These are phyloP conservation scores for Chaitophorus viminalis DNA, from an alignment of 2,888 invertebrate genomes.

Conservation along the genomic window DNA sequence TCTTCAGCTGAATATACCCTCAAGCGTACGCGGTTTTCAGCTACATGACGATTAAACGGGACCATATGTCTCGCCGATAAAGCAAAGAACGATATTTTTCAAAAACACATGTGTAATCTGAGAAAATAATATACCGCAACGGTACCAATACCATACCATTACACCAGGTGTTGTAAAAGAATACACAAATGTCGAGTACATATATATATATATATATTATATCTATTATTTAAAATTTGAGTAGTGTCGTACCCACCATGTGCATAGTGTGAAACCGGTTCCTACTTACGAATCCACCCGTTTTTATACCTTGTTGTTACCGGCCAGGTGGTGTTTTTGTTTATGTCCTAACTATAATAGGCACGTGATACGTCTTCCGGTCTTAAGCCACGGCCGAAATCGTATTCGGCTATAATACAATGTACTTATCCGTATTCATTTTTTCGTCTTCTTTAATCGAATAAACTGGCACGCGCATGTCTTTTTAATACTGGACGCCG, in stretches of 20 bases:
- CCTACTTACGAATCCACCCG: constrained; percentile 23
- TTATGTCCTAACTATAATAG: neutral
- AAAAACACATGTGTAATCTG: constrained; percentile 29
- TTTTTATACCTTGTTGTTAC: constrained; percentile 9
- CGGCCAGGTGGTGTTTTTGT: constrained; percentile 42
- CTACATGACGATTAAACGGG: neutral
- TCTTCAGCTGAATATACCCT: neutral
- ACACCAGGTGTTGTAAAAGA: constrained; percentile 46
- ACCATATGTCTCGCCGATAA: constrained; percentile 14
- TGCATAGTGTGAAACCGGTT: constrained; percentile 47
- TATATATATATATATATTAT: neutral
- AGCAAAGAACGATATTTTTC: constrained; percentile 30
- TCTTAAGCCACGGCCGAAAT: neutral
- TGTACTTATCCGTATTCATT: neutral
- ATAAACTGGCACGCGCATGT: neutral
- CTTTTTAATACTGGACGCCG: neutral
- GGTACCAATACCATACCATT: neutral
- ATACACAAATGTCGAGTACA: neutral
- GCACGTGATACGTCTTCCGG: constrained; percentile 37
- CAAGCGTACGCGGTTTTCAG: neutral
- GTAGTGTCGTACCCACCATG: neutral
- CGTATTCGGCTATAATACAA: neutral
- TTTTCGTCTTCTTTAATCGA: neutral
- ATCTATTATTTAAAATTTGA: neutral
- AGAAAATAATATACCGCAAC: constrained; percentile 15